These are phyloP conservation scores for Gobio occitaniae DNA, from an alignment of 2,797 vertebrate species.

Conservation along the genomic window DNA sequence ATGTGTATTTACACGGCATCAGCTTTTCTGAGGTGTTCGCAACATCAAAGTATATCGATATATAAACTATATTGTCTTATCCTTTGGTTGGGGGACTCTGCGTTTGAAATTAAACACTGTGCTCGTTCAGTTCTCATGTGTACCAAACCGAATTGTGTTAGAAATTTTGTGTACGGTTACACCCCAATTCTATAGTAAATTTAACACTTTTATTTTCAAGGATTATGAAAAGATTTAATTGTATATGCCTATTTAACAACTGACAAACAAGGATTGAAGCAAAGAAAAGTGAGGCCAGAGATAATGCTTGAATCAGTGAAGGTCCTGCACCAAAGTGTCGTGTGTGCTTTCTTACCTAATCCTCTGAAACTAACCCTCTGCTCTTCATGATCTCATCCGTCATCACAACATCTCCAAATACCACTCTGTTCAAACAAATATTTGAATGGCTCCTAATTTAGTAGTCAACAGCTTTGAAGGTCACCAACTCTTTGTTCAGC, in stretches of 20 bases:
- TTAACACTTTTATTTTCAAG: background rate
- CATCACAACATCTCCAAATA: constrained; percentile 26
- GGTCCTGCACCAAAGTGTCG: background rate
- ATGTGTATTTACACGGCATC: background rate
- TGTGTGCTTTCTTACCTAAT: constrained; percentile 26
- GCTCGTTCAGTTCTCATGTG: too few relatives aligned
- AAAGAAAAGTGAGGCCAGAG: background rate
- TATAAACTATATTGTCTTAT: background rate
- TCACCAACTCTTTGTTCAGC: constrained; percentile 40
- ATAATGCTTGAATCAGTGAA: constrained; percentile 4
- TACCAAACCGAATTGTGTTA: background rate
- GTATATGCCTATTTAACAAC: background rate
- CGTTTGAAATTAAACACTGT: too few relatives aligned
- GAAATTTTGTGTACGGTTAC: background rate
- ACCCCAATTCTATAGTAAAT: background rate
- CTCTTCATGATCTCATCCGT: constrained; percentile 30
- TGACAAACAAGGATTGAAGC: background rate
- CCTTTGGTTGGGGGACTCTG: too few relatives aligned
- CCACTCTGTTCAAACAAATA: constrained; percentile 21
- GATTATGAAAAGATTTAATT: background rate
- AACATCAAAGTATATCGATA: background rate
- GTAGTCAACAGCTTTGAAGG: constrained; percentile 18
- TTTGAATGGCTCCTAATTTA: constrained; percentile 24
- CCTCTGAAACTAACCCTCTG: constrained; percentile 13
- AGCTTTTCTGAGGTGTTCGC: background rate